Conservation (phyloP, 2,888 invertebrate genomes). For the Sceliomorpha sp. region DNA sequence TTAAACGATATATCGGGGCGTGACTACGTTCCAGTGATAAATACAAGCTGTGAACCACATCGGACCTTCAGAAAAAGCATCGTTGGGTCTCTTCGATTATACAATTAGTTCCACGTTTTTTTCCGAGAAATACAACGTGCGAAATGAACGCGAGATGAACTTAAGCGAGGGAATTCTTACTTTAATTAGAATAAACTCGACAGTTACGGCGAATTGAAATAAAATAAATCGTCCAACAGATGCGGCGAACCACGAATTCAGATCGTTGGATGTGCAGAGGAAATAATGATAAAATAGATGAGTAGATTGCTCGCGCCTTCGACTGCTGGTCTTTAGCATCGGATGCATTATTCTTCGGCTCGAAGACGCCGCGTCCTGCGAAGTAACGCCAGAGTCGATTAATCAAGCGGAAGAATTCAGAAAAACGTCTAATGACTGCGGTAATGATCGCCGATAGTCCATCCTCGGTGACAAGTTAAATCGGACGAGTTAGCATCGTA, state of each 20-base stretch:
- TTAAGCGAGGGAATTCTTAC: no score
- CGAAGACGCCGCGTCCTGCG: not conserved
- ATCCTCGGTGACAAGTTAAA: slow-evolving; percentile 4
- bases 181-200: no score
- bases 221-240: no score
- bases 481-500: not conserved
- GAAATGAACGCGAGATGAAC: no score
- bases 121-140: not conserved
- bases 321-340: no score
- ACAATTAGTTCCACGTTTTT: slow-evolving; percentile 5
- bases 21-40: slow-evolving; percentile 3
- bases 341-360: not conserved
- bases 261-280: no score
- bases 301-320: no score
- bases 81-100: slow-evolving; percentile 1
- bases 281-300: no score
- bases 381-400: slow-evolving; percentile 2
- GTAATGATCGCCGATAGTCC: slow-evolving; percentile 12
- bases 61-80: not conserved
- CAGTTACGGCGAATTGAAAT: no score
- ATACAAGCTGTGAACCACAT: slow-evolving; percentile 1
- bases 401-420: slow-evolving; percentile 10
- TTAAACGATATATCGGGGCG: slow-evolving; percentile 8
- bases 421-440: slow-evolving; percentile 9
- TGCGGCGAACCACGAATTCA: no score